Evolutionary conservation across 2,797 vertebrate genomes (phyloP), one percentile per base, ranked within the genome.

Genomic region (Protosalanx chinensis): DNA sequence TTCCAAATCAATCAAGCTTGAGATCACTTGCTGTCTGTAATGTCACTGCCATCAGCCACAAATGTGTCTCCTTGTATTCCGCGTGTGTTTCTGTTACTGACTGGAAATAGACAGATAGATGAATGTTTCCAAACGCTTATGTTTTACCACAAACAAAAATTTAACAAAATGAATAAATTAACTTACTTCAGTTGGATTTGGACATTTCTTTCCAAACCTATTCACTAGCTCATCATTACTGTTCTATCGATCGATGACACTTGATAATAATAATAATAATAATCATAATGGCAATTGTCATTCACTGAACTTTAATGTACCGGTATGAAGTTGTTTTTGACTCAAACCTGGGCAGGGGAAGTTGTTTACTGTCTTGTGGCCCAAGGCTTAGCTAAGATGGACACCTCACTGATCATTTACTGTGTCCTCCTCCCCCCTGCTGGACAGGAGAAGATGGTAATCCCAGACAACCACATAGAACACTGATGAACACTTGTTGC

Each of bases 361-460:
- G 15, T n/a, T 64, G n/a, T 64, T 64, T 64, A 64, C 18, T 64
- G 12, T 64, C n/a, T 35, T 27, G 64, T 66, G 20, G 64, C 35
- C 73, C 64, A 73, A 57, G 10, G 33, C 30, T 68, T 71, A 78
- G 20, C 1, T 27, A 56, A 76, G 56, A 71, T 46, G 18, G 81
- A 74, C 35, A 5, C 60, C 58, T 58, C 27, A 32, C 61, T 82
- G 81, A 82, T 72, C 64, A 79, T 69, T 57, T 68, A 63, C 75
- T 61, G 4, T 33, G n/a, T 61, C 23, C 72, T 78, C 72, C 67
- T 71, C 71, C 82, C 81, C 72, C 80, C 85, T 76, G 58, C 73
- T 86, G 88, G 82, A 57, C 27, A 67, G 30, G 51, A 53, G 56
- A 37, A 10, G 62, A 46, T 46, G 41, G 41, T 12, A 46, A 12